Evolutionary conservation across 2,797 vertebrate species (phyloP), one percentile per base, ranked within the genome.

Genomic region (Coregonus ussuriensis): DNA sequence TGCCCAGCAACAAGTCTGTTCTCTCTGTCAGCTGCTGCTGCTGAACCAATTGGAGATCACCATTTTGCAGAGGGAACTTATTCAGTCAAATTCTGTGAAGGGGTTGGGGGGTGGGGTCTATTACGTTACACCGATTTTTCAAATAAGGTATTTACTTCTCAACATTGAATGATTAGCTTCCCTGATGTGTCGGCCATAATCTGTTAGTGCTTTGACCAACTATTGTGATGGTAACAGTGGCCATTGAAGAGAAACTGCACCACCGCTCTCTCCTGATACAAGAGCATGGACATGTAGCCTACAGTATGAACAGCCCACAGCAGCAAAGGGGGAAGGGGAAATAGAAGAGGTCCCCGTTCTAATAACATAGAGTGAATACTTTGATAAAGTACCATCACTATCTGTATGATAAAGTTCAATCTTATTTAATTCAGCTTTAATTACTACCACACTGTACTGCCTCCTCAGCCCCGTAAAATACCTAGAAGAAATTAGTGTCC

Each of bases 211-310:
- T 59, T 59, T 21, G 56, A 18, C n/a, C 9, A 47, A 41, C 11
- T 21, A 11, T 4, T 47, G 15, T 14, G 15, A 56, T 33, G 71
- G 21, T 29, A 15, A 16, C 15, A 72, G 25, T 18, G 52, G 71
- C 14, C 71, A 54, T 29, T 54, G 14, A 29, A 9, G 9, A 25
- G n/a, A 11, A 51, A 15, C 13, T 9, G 16, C 31, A 79, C 82
- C 90, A 88, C 66, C 86, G 89, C 91, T 90, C 89, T 89, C 91
- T 85, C 67, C 71, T 84, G 74, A 81, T 84, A 84, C 79, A 56
- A 84, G 74, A 83, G 86, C 89, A 0, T 88, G 82, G 89, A 91
- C 91, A 92, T 89, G 90, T 88, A 63, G 59, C 66, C 3, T 33
- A 6, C 5, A 67, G 31, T 35, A 86, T 85, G 87, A 88, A 86